Conservation (phyloP, 1,140 invertebrate genomes). For the Lepidurus couesii region DNA sequence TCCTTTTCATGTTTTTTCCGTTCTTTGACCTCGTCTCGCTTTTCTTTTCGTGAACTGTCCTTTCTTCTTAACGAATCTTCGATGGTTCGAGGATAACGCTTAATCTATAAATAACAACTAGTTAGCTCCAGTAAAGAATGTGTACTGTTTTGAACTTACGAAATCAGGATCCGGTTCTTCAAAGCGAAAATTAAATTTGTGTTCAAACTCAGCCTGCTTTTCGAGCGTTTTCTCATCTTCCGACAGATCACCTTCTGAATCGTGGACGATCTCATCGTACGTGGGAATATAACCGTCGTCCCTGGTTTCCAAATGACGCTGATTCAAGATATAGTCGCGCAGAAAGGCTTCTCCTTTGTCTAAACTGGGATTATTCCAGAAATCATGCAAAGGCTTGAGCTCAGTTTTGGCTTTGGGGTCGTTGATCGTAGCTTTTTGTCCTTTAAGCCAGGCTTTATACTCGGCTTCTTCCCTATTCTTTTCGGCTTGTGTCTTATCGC, state of each 20-base stretch:
- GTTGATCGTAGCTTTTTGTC: constrained; percentile 60
- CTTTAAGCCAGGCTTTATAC: constrained; percentile 75
- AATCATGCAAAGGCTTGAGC: constrained; percentile 68
- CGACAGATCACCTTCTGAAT: constrained; percentile 59
- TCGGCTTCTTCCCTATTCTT: constrained; percentile 55
- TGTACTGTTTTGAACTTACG: constrained; percentile 51
- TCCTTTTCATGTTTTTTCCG: constrained; percentile 77
- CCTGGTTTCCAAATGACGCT: constrained; percentile 61
- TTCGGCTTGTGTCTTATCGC: constrained; percentile 32
- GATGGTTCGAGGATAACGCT: constrained; percentile 83
- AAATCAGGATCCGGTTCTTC: constrained; percentile 94
- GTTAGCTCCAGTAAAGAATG: constrained; percentile 23
- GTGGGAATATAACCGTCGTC: constrained; percentile 55
- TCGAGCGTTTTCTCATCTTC: constrained; percentile 72
- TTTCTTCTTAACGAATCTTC: constrained; percentile 72
- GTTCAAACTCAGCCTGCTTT: constrained; percentile 83
- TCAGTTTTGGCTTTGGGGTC: constrained; percentile 57
- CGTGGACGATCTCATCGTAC: constrained; percentile 63
- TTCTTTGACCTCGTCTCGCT: constrained; percentile 66
- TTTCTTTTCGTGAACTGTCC: constrained; percentile 69
- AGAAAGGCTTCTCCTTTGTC: constrained; percentile 81
- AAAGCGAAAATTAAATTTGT: constrained; percentile 93
- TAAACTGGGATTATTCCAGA: constrained; percentile 76
- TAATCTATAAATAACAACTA: constrained; percentile 57
- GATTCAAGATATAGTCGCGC: constrained; percentile 86